Conservation (phyloP, 2,797 vertebrate genomes). For the Pygocentrus nattereri region DNA sequence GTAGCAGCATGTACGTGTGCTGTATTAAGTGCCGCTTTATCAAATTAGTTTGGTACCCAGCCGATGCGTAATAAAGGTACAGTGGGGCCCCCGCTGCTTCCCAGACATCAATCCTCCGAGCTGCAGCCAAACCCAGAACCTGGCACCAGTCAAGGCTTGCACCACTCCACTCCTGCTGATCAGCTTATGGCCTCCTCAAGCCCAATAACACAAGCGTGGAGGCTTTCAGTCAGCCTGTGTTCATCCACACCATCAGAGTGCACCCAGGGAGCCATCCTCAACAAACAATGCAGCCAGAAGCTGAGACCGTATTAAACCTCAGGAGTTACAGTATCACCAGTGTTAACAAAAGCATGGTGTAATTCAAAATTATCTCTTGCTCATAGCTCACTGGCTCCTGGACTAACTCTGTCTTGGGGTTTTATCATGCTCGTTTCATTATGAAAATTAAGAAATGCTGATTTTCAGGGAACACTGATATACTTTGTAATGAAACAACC, state of each 20-base stretch:
- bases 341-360: not conserved
- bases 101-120: constrained; percentile 67
- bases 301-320: not conserved
- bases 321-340: not conserved
- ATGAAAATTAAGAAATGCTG: too few species aligned
- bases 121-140: constrained; percentile 59
- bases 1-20: constrained; percentile 55
- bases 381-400: not conserved
- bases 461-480: too few species aligned
- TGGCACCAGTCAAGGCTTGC: constrained; percentile 57
- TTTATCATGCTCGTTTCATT: too few species aligned
- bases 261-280: not conserved
- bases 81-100: constrained; percentile 63
- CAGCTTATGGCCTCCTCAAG: constrained; percentile 52
- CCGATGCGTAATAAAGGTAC: constrained; percentile 74
- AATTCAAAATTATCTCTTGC: not conserved
- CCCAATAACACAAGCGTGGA: constrained; percentile 5
- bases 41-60: constrained; percentile 73
- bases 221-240: not conserved
- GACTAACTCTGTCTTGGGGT: too few species aligned
- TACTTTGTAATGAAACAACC: too few species aligned
- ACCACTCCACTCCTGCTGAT: constrained; percentile 58
- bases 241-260: not conserved
- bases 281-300: constrained; percentile 8
- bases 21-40: constrained; percentile 67